Conservation (phyloP, 2,888 invertebrate species). For the Amiota mariae region DNA sequence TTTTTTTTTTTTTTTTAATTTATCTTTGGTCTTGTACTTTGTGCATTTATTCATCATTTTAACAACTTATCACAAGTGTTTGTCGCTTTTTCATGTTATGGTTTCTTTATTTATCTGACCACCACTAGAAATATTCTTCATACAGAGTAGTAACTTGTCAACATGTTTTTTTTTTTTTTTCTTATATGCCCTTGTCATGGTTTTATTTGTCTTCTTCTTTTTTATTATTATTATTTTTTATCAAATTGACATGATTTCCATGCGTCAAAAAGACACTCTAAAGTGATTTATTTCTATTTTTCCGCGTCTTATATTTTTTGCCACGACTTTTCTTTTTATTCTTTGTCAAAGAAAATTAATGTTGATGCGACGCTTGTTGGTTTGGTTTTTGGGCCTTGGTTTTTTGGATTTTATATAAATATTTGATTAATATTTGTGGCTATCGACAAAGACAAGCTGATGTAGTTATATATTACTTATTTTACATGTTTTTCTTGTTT, state of each 20-base stretch:
- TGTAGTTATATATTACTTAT: neutral
- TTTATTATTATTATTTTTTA: constrained; percentile 41
- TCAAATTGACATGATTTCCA: constrained; percentile 24
- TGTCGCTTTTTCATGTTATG: neutral
- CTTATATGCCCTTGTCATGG: neutral
- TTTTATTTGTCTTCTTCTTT: constrained; percentile 36
- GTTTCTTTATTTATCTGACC: neutral
- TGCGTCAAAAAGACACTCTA: constrained; percentile 1
- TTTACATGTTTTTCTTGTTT: constrained; percentile 17
- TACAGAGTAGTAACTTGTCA: neutral
- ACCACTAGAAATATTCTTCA: neutral
- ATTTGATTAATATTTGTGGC: constrained; percentile 57
- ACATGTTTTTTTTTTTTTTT: constrained; percentile 16
- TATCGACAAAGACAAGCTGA: neutral
- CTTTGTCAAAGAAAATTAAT: constrained; percentile 61
- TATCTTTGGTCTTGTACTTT: constrained; percentile 18
- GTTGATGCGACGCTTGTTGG: constrained; percentile 49
- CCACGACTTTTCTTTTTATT: constrained; percentile 49
- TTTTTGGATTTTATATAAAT: constrained; percentile 55
- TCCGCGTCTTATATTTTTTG: constrained; percentile 29
- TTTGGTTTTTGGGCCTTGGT: constrained; percentile 24
- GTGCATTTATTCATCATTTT: constrained; percentile 19
- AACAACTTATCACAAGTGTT: constrained; percentile 14
- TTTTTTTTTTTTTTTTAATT: constrained; percentile 22
- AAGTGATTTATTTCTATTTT: constrained; percentile 26